A percentile compares a stretch with the other conserved stretches of the same genome.
Evolutionary conservation across 2,113 vertebrate genomes (phyloP).

Genomic region (Raja brachyura): DNA sequence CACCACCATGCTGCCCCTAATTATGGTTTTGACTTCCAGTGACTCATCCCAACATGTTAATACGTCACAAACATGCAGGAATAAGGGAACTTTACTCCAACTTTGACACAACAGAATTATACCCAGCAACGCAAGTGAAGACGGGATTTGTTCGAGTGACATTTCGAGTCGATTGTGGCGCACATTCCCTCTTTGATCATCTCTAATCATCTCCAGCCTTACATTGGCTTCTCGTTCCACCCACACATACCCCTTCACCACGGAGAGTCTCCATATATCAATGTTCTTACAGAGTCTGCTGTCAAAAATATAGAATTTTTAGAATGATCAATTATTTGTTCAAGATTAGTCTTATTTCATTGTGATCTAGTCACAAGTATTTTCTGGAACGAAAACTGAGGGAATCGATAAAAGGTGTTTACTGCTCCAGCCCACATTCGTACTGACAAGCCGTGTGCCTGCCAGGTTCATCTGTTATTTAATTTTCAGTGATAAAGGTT

Average conservation of each 20-base stretch:
- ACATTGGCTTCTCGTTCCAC: no score
- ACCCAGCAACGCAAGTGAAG: background rate
- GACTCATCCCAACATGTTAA: background rate
- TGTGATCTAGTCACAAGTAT: background rate
- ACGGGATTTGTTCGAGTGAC: background rate
- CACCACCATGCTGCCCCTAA: background rate
- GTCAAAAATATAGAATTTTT: background rate
- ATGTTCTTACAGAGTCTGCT: background rate
- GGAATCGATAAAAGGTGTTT: background rate
- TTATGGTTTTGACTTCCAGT: background rate
- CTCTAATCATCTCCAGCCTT: no score
- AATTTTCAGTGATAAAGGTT: conserved; percentile 5
- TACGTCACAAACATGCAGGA: background rate
- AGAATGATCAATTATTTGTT: no score
- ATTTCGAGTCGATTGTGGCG: no score
- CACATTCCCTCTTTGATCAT: no score
- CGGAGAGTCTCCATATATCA: background rate
- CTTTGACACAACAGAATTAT: background rate
- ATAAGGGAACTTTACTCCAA: background rate
- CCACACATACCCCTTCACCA: no score
- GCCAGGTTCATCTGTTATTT: background rate
- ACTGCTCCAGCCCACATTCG: background rate
- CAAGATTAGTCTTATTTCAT: no score
- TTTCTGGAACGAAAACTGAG: background rate
- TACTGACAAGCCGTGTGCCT: background rate